Percentiles rank a stretch among this genome's conserved stretches.
Conservation (phyloP, 2,888 invertebrate species). For the Pandemis corylana region DNA sequence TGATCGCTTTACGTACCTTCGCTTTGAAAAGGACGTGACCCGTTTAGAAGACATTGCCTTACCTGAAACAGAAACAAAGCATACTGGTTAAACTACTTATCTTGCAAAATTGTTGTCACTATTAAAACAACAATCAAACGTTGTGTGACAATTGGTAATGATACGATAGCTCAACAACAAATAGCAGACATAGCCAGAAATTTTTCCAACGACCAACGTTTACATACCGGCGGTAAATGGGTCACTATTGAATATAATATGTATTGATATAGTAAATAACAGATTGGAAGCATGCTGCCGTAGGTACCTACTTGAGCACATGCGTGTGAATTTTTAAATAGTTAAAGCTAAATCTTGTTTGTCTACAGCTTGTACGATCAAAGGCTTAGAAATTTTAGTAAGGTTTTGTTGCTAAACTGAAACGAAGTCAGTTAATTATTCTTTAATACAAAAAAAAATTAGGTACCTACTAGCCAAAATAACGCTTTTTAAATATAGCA, state of each 20-base stretch:
- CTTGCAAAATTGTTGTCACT: constrained; percentile 8
- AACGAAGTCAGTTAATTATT: background rate
- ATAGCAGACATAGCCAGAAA: constrained; percentile 34
- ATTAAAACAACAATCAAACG: constrained; percentile 28
- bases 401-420: constrained; percentile 10
- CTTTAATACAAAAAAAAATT: background rate
- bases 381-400: constrained; percentile 11
- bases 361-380: constrained; percentile 16
- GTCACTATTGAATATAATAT: constrained; percentile 38
- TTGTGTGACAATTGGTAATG: constrained; percentile 16
- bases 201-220: constrained; percentile 43
- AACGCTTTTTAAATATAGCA: constrained; percentile 2
- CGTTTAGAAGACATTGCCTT: constrained; percentile 82
- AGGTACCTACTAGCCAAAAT: background rate
- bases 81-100: constrained; percentile 31
- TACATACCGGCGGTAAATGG: constrained; percentile 40
- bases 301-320: constrained; percentile 26
- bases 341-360: constrained; percentile 27
- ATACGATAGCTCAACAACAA: constrained; percentile 26
- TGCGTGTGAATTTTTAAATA: constrained; percentile 35
- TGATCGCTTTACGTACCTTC: constrained; percentile 73
- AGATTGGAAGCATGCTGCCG: constrained; percentile 30
- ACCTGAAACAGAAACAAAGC: constrained; percentile 76
- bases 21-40: constrained; percentile 68
- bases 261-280: constrained; percentile 41